phyloP scores from a whole-genome alignment of 2,888 invertebrate species.

The Eurois occulta region DNA sequence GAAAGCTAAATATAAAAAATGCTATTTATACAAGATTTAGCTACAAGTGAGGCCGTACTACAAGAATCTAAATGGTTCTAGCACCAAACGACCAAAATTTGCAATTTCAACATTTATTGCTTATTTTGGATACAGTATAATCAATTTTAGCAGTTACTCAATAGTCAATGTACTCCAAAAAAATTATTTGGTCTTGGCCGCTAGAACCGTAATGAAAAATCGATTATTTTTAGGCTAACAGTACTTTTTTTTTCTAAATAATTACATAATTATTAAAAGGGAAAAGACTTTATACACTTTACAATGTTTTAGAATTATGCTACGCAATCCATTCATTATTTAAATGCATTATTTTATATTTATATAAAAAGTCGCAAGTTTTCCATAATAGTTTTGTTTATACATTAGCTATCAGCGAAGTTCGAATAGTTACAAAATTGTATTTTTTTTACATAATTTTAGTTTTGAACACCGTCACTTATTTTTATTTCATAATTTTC shows the following conservation, averaged over 20 bases:
- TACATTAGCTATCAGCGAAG: conserved; percentile 53
- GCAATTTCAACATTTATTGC: conserved; percentile 12
- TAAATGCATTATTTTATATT: conserved; percentile 70
- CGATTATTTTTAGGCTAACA: conserved; percentile 43
- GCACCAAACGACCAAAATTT: conserved; percentile 28
- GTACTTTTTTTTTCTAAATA: conserved; percentile 53
- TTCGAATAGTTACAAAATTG: conserved; percentile 35
- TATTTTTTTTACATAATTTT: conserved; percentile 36
- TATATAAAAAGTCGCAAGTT: conserved; percentile 50
- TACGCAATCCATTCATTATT: conserved; percentile 82
- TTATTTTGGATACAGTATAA: background rate
- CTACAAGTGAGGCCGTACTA: conserved; percentile 62
- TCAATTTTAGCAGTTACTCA: background rate
- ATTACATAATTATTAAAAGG: conserved; percentile 54
- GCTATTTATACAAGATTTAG: conserved; percentile 53
- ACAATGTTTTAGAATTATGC: conserved; percentile 88
- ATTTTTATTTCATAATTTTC: background rate
- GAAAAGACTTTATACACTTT: conserved; percentile 83
- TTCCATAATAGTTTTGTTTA: conserved; percentile 34
- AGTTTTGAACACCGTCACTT: conserved; percentile 43
- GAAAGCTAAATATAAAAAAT: conserved; percentile 36
- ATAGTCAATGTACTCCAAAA: background rate
- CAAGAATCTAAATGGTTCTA: conserved; percentile 44
- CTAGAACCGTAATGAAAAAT: conserved; percentile 44
- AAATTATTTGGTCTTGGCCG: background rate